A percentile compares a stretch with the other conserved stretches of the same genome.
These are phyloP conservation scores for Dexiosoma caninum DNA, from an alignment of 2,888 invertebrate species.

Conservation along the genomic window DNA sequence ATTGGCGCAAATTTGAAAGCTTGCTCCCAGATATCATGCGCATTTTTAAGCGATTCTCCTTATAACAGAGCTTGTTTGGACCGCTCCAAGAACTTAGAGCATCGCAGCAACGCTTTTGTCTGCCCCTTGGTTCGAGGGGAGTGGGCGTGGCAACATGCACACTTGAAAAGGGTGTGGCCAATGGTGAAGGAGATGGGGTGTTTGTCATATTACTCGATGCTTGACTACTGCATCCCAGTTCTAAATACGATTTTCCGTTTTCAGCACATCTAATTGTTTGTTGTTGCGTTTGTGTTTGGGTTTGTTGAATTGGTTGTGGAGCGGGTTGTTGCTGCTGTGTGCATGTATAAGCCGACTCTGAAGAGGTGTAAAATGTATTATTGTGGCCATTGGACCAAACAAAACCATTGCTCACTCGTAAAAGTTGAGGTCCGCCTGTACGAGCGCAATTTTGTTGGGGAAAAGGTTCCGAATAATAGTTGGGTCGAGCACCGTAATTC, in stretches of 20 bases:
- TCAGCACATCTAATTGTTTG: conserved; percentile 92
- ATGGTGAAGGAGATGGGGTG: conserved; percentile 51
- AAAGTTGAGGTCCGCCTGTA: conserved; percentile 79
- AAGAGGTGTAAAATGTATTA: conserved; percentile 47
- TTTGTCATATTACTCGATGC: conserved; percentile 65
- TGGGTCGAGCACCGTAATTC: conserved; percentile 75
- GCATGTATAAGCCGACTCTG: conserved; percentile 40
- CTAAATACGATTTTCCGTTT: conserved; percentile 93
- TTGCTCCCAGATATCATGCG: conserved; percentile 95
- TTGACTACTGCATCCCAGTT: conserved; percentile 85
- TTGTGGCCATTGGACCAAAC: conserved; percentile 71
- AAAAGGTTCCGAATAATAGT: conserved; percentile 77
- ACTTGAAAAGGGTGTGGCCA: conserved; percentile 60
- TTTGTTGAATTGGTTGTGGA: conserved; percentile 63
- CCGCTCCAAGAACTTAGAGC: conserved; percentile 87
- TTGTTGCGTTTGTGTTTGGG: conserved; percentile 75
- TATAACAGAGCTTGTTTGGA: conserved; percentile 86
- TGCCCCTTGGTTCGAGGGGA: conserved; percentile 72
- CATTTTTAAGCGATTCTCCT: conserved; percentile 91
- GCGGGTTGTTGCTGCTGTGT: conserved; percentile 62
- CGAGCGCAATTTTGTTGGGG: conserved; percentile 78
- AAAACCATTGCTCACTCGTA: conserved; percentile 68
- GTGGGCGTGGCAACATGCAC: conserved; percentile 50
- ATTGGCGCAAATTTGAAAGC: conserved; percentile 90
- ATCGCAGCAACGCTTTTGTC: conserved; percentile 82